Percentiles rank a stretch among this genome's conserved stretches.
phyloP scores from a whole-genome alignment of 2,888 invertebrate genomes.

The Perizoma affinitatum region DNA sequence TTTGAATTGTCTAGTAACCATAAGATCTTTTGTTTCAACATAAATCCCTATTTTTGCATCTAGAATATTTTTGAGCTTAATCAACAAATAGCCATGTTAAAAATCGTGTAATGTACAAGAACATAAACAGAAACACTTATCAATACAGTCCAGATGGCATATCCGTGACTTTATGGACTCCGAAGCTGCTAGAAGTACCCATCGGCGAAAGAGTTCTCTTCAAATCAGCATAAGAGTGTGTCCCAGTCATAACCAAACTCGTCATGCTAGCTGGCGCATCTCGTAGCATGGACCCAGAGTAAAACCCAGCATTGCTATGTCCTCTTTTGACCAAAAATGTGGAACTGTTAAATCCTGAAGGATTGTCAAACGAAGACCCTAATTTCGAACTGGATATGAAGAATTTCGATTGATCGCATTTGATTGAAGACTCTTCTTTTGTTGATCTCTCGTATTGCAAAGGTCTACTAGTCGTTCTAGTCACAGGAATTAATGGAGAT shows the following conservation, averaged over 20 bases:
- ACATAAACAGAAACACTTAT: constrained; percentile 42
- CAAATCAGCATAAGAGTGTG: constrained; percentile 74
- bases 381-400: constrained; percentile 65
- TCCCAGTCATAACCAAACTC: constrained; percentile 72
- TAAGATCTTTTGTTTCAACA: too few relatives aligned
- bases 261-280: constrained; percentile 80
- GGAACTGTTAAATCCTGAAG: constrained; percentile 68
- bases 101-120: constrained; percentile 16
- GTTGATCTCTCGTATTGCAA: constrained; percentile 59
- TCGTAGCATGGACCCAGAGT: constrained; percentile 83
- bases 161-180: constrained; percentile 87
- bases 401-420: constrained; percentile 65
- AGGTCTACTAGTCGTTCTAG: too few relatives aligned
- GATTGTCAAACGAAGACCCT: constrained; percentile 65
- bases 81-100: too few relatives aligned
- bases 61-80: too few relatives aligned
- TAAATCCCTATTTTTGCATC: too few relatives aligned
- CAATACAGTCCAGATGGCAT: constrained; percentile 89
- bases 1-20: too few relatives aligned
- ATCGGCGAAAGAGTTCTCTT: constrained; percentile 73
- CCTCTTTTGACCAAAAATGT: constrained; percentile 86
- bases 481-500: constrained; percentile 67
- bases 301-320: constrained; percentile 86
- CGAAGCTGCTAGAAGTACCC: constrained; percentile 64
- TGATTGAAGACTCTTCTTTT: constrained; percentile 58